These are phyloP conservation scores for Copidosoma floridanum DNA, from an alignment of 1,140 invertebrate genomes.

Conservation along the genomic window DNA sequence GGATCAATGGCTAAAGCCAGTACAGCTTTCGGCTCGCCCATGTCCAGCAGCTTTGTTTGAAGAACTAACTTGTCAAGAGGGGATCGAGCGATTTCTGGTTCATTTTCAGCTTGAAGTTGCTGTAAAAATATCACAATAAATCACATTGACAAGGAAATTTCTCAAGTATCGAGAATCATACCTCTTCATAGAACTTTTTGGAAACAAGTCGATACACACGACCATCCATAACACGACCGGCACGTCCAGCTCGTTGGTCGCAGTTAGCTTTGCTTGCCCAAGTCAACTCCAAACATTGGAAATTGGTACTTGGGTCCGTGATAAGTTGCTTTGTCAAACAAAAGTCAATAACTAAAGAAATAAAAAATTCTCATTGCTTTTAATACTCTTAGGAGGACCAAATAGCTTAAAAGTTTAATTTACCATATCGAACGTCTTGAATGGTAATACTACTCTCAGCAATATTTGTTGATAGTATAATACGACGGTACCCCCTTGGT, in stretches of 20 bases:
- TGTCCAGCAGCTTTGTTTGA: constrained; percentile 77
- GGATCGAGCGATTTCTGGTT: constrained; percentile 77
- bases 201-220: constrained; percentile 84
- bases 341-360: constrained; percentile 85
- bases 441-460: constrained; percentile 97
- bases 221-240: constrained; percentile 82
- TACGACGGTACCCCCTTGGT: constrained; percentile 67
- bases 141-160: constrained; percentile 9
- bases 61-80: constrained; percentile 85
- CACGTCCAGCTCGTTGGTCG: constrained; percentile 85
- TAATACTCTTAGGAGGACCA: no score
- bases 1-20: constrained; percentile 84
- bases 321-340: constrained; percentile 85
- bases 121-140: constrained; percentile 42
- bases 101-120: constrained; percentile 56
- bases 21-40: constrained; percentile 80
- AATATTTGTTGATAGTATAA: constrained; percentile 95
- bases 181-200: constrained; percentile 69
- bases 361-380: constrained; percentile 12
- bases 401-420: constrained; percentile 14
- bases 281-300: constrained; percentile 71
- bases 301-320: constrained; percentile 74
- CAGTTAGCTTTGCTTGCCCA: constrained; percentile 92
- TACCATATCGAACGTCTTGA: constrained; percentile 86
- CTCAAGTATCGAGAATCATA: constrained; percentile 3